Percentiles rank a stretch among this genome's conserved stretches.
These are phyloP conservation scores for Bombycilla garrulus DNA, from an alignment of 2,113 vertebrate genomes.

Conservation along the genomic window DNA sequence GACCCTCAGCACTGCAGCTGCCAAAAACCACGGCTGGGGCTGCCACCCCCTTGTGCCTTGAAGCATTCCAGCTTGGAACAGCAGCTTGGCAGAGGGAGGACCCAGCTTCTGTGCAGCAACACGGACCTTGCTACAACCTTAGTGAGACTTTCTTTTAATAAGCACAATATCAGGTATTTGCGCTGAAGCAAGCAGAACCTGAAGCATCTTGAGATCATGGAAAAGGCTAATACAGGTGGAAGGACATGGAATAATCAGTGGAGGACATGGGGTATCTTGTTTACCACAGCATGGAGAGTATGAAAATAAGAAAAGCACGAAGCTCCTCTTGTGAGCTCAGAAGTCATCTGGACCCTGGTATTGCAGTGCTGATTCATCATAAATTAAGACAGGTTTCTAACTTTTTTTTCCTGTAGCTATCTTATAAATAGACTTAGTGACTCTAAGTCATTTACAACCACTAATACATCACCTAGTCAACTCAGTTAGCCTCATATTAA, in stretches of 20 bases:
- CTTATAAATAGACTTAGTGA: conserved; percentile 33
- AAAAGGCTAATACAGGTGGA: background rate
- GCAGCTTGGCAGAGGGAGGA: background rate
- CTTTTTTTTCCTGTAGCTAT: background rate
- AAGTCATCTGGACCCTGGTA: background rate
- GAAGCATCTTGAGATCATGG: background rate
- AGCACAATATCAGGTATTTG: background rate
- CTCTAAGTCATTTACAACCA: conserved; percentile 20
- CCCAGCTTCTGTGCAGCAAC: background rate
- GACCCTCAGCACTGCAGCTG: accelerated
- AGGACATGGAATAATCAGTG: background rate
- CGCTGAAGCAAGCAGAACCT: conserved; percentile 5
- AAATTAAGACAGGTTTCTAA: background rate
- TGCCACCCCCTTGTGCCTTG: background rate
- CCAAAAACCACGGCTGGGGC: background rate
- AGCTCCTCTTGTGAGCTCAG: background rate
- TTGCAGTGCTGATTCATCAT: background rate
- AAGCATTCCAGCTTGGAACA: background rate
- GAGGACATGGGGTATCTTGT: background rate
- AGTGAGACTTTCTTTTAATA: background rate
- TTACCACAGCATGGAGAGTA: background rate
- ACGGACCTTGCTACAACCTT: background rate
- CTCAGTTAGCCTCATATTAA: conserved; percentile 36
- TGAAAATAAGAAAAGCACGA: background rate
- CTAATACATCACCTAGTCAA: conserved; percentile 51